Conservation (phyloP, 1,140 invertebrate species). For the Drosophila orosa region DNA sequence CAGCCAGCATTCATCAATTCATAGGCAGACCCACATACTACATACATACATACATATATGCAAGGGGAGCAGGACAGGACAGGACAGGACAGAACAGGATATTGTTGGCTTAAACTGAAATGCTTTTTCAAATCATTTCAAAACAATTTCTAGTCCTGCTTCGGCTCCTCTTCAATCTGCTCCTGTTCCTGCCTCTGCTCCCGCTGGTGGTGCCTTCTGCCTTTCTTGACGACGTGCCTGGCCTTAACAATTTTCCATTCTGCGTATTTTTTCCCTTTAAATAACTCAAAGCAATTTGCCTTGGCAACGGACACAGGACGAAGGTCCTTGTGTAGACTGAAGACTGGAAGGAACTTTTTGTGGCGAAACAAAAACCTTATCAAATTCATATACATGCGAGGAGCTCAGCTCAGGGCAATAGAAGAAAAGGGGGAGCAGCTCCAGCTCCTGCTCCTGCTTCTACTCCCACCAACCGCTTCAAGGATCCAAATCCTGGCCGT, state of each 20-base stretch:
- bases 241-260: constrained; percentile 43
- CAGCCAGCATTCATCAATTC: constrained; percentile 37
- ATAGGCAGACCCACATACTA: constrained; percentile 7
- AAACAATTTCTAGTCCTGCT: constrained; percentile 40
- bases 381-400: constrained; percentile 63
- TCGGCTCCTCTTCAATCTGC: constrained; percentile 1
- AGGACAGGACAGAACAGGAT: no score
- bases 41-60: not conserved
- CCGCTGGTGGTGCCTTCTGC: constrained; percentile 2
- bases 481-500: constrained; percentile 26
- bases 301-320: constrained; percentile 36
- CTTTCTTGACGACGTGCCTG: constrained; percentile 50
- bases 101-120: constrained; percentile 48
- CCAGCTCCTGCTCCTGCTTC: not conserved
- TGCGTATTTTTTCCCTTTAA: constrained; percentile 41
- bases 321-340: not conserved
- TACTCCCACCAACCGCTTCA: no score
- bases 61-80: no score
- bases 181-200: not conserved
- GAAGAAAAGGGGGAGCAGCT: constrained; percentile 9
- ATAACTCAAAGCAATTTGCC: constrained; percentile 57
- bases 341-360: constrained; percentile 24
- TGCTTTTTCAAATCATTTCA: constrained; percentile 53
- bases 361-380: constrained; percentile 61
- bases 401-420: constrained; percentile 9